Base-by-base conservation (phyloP, 1,140 invertebrate genomes). In the Drosophila funebris region DNA sequence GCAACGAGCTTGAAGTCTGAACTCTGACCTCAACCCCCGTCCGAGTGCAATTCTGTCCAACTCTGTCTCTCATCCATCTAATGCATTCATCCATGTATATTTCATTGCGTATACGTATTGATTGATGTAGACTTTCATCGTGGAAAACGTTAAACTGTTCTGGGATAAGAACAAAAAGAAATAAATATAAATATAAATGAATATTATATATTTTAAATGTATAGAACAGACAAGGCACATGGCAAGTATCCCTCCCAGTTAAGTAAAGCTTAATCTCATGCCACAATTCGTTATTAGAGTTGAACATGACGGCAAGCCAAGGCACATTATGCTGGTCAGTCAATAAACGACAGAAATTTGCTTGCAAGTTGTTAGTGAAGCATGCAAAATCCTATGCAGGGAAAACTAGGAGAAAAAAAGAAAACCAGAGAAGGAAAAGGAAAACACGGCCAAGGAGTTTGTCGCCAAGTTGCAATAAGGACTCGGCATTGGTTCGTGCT, bases 401-500 rank as follows among this genome's bases (percentile, higher is more conserved):
- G 39, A 22, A 41, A 57, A 66, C n/a, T 36, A 37, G 31, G 44
- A 78, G 31, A 66, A 62, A 60, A 60, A n/a, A n/a, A n/a, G n/a
- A n/a, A n/a, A n/a, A n/a, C n/a, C n/a, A n/a, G n/a, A n/a, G n/a
- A n/a, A n/a, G 41, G 54, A 37, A 66, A 54, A 24, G 43, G 36
- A 76, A 56, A 57, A 77, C 36, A 77, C 61, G 52, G 29, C 58
- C 68, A 85, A 77, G 63, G 62, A 82, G 82, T 72, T 62, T 82
- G 83, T 87, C 83, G 83, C 78, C 78, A 82, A 82, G 81, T 87
- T 76, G 82, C 79, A 87, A 88, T 82, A 88, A 88, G 87, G 63
- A 85, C 62, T 69, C 63, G 80, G 44, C 76, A 50, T 52, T 39
- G 58, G 53, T 41, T 46, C 46, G 1, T 57, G 31, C 41, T 44